phyloP scores from a whole-genome alignment of 2,797 vertebrate species.

The Pelobates cultripes region DNA sequence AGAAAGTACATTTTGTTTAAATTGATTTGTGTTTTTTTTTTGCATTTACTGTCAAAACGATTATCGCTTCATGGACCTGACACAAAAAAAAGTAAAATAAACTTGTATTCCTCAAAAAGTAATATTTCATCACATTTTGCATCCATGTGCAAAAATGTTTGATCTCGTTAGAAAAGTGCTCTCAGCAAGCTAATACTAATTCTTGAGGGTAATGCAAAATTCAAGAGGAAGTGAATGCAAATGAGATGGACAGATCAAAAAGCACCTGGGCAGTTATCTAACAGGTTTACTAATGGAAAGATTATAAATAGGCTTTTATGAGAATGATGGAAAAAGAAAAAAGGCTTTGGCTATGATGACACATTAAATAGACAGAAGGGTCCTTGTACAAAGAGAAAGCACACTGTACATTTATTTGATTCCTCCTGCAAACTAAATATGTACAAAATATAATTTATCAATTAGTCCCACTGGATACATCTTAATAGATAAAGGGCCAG shows the following conservation, averaged over 20 bases:
- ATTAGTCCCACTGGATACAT: constrained; percentile 56
- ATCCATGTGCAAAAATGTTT: constrained; percentile 52
- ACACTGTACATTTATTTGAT: constrained; percentile 58
- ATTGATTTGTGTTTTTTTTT: neutral
- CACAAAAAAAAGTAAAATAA: neutral
- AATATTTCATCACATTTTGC: constrained; percentile 44
- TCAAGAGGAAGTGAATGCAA: constrained; percentile 58
- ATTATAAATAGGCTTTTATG: constrained; percentile 68
- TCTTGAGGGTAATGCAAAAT: constrained; percentile 66
- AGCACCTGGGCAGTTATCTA: constrained; percentile 62
- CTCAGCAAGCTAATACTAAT: constrained; percentile 61
- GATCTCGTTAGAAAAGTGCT: constrained; percentile 56
- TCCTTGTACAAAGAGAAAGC: constrained; percentile 59
- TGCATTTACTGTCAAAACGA: neutral
- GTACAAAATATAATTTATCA: constrained; percentile 61
- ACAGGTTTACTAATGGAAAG: constrained; percentile 67
- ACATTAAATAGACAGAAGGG: constrained; percentile 63
- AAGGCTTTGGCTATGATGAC: constrained; percentile 59
- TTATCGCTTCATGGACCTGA: neutral
- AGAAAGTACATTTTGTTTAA: neutral
- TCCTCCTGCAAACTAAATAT: constrained; percentile 50
- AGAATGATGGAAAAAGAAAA: constrained; percentile 52
- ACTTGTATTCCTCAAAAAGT: neutral
- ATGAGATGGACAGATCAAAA: constrained; percentile 66
- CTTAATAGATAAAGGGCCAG: constrained; percentile 58